Base-by-base conservation (phyloP, 2,113 vertebrate genomes). In the Oreochromis niloticus region DNA sequence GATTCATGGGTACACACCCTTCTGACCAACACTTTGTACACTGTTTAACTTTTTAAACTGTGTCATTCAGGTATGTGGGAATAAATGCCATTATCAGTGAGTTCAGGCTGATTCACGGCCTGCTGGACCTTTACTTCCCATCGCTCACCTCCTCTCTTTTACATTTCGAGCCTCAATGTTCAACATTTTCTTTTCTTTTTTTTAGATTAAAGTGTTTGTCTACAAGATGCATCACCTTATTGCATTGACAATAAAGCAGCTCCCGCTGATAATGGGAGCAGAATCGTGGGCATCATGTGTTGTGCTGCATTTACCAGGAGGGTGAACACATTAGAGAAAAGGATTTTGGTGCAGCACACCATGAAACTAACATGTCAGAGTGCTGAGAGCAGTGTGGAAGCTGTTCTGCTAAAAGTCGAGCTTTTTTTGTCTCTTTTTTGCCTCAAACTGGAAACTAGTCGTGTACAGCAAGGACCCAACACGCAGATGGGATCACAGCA, bases 281-380 rank as follows among this genome's bases (percentile, higher is more conserved):
- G 71, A 48, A 48, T 30, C 2, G 22, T 73, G 16, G 14, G 41
- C 13, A 30, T 46, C 22, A 27, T 17, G 13, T 73, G 68, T 48
- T 73, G 9, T 48, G 68, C 14, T 73, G 22, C 41, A 75, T 75
- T 75, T 75, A 46, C 68, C 41, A 32, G 71, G 14, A 75, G 43
- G 24, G 24, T 75, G 43, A 75, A 50, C 43, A 32, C 71, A 19
- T 75, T 75, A 19, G 24, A 32, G 43, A 48, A 36, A 50, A 32
- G 24, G 9, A 75, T 75, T 75, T 30, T 75, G 71, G 71, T 75
- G 71, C 43, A 75, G 24, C 71, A 30, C 16, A 75, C 43, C 43
- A 32, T 75, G 71, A 50, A 75, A 75, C 71, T 19, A 50, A 12
- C 71, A 75, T 7, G 71, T 48, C 71, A 50, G 71, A 50, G 71